Base-by-base conservation (phyloP, 92 coral and sea anemone species). In the Ricordea florida region DNA sequence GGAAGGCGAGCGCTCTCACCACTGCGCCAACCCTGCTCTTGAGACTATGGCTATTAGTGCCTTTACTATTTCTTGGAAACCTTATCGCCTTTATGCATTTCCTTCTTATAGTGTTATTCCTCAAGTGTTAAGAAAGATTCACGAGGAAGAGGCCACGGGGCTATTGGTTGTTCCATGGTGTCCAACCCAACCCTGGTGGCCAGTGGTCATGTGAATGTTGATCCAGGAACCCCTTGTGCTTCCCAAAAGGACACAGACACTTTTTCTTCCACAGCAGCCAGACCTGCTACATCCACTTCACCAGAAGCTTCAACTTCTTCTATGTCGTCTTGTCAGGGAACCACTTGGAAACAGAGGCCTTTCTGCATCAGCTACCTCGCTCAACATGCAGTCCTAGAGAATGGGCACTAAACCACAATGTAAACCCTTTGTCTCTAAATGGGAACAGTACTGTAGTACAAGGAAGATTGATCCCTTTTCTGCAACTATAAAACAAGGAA, bases 171-270 rank as follows among this genome's bases (percentile, higher is more conserved):
- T 80, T 32, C 86, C 80, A 4, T 33, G 43, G 26, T 59, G 80
- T 78, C 79, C 79, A 23, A 76, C 84, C n/a, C 83, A 82, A 17
- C 72, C 88, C n/a, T 75, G 88, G 88, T 74, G 78, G 76, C 86
- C 81, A 44, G 14, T 33, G 20, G 58, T 26, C 9, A 84, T 84
- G 84, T 53, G 60, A 34, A 48, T 69, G 84, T 66, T 76, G 5
- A 27, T 84, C 29, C 78, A 83, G 52, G 46, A 10, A 24, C 88
- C 84, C 24, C 32, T 84, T 23, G 41, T 66, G 18, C 72, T 84
- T 6, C 79, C 61, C 7, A 20, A 47, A 32, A 49, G 18, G 22
- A 76, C 47, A 41, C n/a, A 13, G 17, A 71, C 42, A 24, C 53
- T 53, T 16, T 57, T 66, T 73, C 69, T 73, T 7, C 83, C 88